Evolutionary conservation across 1,140 invertebrate genomes (phyloP).

Genomic region (Eufriesea mexicana): DNA sequence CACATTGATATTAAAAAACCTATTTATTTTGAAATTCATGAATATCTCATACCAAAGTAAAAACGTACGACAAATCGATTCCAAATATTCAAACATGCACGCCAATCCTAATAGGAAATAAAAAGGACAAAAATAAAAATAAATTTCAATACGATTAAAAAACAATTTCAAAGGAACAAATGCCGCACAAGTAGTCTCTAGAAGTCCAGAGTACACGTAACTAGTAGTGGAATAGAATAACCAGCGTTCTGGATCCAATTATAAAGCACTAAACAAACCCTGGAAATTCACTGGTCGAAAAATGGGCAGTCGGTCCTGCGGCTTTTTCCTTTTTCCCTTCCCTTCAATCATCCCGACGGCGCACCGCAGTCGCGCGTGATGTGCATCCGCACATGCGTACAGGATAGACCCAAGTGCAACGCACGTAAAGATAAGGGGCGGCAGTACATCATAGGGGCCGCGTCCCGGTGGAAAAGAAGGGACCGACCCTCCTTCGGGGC

Average conservation of each 20-base stretch:
- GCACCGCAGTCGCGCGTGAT: slow-evolving; percentile 68
- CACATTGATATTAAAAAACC: too few species aligned
- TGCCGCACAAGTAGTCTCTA: too few species aligned
- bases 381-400: slow-evolving; percentile 61
- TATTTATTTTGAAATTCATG: too few species aligned
- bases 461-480: slow-evolving; percentile 13
- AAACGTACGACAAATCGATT: too few species aligned
- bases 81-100: too few species aligned
- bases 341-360: slow-evolving; percentile 49
- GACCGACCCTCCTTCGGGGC: slow-evolving; percentile 32
- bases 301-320: background rate
- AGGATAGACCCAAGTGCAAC: slow-evolving; percentile 54
- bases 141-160: too few species aligned
- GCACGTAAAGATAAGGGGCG: slow-evolving; percentile 67
- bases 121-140: too few species aligned
- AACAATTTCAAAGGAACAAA: too few species aligned
- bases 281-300: background rate
- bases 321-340: slow-evolving; percentile 1
- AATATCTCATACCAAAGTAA: too few species aligned
- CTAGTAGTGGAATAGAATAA: background rate
- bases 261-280: slow-evolving; percentile 20
- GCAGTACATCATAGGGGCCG: slow-evolving; percentile 66
- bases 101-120: too few species aligned
- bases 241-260: slow-evolving; percentile 21
- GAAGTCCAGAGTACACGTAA: too few species aligned